These are phyloP conservation scores for Sciurus vulgaris DNA, from an alignment of 2,797 vertebrate species.

Conservation along the genomic window DNA sequence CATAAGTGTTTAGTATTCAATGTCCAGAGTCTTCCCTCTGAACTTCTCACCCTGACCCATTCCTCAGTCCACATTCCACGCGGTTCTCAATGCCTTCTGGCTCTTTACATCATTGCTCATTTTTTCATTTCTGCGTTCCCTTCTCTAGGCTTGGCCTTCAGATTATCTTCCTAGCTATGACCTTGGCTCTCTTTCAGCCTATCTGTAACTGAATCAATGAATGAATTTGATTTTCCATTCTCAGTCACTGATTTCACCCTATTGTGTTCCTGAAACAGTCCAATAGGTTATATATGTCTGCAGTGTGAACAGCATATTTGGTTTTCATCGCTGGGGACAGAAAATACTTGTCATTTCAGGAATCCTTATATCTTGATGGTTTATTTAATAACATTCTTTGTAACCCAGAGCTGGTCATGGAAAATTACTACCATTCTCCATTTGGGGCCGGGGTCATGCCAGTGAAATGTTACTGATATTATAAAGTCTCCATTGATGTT, in stretches of 20 bases:
- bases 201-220: slow-evolving; percentile 28
- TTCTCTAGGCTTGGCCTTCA: not conserved
- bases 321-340: slow-evolving; percentile 38
- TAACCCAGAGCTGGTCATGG: slow-evolving; percentile 35
- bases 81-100: not conserved
- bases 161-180: not conserved
- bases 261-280: slow-evolving; percentile 40
- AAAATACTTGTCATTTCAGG: slow-evolving; percentile 70
- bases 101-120: not conserved
- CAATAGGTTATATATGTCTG: slow-evolving; percentile 52
- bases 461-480: not conserved
- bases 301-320: slow-evolving; percentile 41
- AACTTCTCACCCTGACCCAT: slow-evolving; percentile 67
- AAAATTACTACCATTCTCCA: slow-evolving; percentile 69
- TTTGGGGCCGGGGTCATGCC: slow-evolving; percentile 1
- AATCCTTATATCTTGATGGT: slow-evolving; percentile 48
- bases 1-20: not conserved
- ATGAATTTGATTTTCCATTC: slow-evolving; percentile 66
- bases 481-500: slow-evolving; percentile 23
- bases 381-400: slow-evolving; percentile 72
- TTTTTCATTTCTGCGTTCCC: not conserved
- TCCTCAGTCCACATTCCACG: slow-evolving; percentile 31
- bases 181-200: slow-evolving; percentile 13
- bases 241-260: slow-evolving; percentile 61
- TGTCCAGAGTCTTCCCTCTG: not conserved